Evolutionary conservation across 1,140 invertebrate species (phyloP), one percentile per base, ranked within the genome.

Genomic region (Drosophila santomea): DNA sequence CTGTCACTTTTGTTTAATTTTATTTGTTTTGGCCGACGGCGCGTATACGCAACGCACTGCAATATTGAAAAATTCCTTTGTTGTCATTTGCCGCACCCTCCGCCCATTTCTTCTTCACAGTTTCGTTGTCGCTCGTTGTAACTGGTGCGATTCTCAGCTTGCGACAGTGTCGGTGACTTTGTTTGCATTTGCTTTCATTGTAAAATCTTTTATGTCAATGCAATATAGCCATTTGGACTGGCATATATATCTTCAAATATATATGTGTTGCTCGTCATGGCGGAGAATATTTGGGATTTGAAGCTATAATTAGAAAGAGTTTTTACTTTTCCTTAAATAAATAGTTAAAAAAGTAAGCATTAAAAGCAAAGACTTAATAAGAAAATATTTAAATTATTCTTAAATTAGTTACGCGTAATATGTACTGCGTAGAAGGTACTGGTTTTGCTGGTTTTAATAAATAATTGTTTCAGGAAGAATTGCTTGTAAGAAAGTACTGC

Each of bases 1-100:
- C 59, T 79, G 79, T 76, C 75, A 73, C 75, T 71, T 78, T 86
- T 88, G 83, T 77, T 83, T 80, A 88, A 88, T 83, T 83, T 88
- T 83, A 83, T 88, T 88, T 88, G 79, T 83, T 83, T 89, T 83
- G 75, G 79, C 59, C 63, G 50, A 80, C 80, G 63, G 72, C 75
- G 84, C 83, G 75, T 88, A 83, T 88, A 83, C 83, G 79, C 79
- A 89, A 83, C 75, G 79, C 72, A 54, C 59, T 88, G 79, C 75
- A 88, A 86, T 88, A 88, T 88, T 86, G 78, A 82, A 88, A 86
- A 86, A 82, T 86, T 82, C 82, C 82, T 86, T 85, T 85, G 82
- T 86, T 78, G 82, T 86, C 78, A 79, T 88, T 88, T 75, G 62
- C 66, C 57, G 59, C 36, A 45, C 61, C 56, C 52, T n/a, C n/a